Evolutionary conservation across 92 coral and sea anemone species (phyloP).

Genomic region (Zoanthus sociatus): DNA sequence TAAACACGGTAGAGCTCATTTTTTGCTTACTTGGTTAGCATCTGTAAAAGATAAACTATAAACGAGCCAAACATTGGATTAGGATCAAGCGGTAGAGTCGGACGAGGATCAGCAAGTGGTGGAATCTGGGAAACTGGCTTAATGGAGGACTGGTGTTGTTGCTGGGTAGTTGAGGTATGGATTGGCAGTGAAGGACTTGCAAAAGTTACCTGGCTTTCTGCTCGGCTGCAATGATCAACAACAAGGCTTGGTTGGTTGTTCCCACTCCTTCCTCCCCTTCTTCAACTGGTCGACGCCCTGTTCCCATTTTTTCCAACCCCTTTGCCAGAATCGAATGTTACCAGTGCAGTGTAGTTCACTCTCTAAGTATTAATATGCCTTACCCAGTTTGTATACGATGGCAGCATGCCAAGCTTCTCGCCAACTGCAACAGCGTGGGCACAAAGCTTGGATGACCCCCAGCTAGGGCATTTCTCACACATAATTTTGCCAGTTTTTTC

Average conservation of each 20-base stretch:
- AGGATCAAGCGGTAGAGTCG: constrained; percentile 11
- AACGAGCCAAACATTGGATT: constrained; percentile 5
- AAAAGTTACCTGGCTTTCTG: constrained; percentile 4
- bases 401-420: constrained; percentile 41
- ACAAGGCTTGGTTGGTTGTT: constrained; percentile 8
- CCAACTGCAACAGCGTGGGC: constrained; percentile 64
- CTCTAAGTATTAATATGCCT: constrained; percentile 10
- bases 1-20: too few relatives aligned
- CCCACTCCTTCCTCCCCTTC: constrained; percentile 34
- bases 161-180: constrained; percentile 7
- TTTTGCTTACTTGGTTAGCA: too few relatives aligned
- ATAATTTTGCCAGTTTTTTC: constrained; percentile 45
- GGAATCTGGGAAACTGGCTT: constrained; percentile 12
- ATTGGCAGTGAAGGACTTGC: constrained; percentile 2
- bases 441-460: constrained; percentile 56
- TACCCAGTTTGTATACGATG: constrained; percentile 43
- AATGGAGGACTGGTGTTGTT: constrained; percentile 1
- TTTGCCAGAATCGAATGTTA: constrained; percentile 51
- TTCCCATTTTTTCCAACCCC: constrained; percentile 59
- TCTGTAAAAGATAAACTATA: neutral
- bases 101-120: neutral
- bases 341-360: constrained; percentile 42
- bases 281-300: constrained; percentile 37
- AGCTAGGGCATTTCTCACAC: constrained; percentile 57
- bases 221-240: neutral